A percentile compares a stretch with the other conserved stretches of the same genome.
These are phyloP conservation scores for Notoglanidium macrostoma DNA, from an alignment of 2,797 vertebrate species.

Conservation along the genomic window DNA sequence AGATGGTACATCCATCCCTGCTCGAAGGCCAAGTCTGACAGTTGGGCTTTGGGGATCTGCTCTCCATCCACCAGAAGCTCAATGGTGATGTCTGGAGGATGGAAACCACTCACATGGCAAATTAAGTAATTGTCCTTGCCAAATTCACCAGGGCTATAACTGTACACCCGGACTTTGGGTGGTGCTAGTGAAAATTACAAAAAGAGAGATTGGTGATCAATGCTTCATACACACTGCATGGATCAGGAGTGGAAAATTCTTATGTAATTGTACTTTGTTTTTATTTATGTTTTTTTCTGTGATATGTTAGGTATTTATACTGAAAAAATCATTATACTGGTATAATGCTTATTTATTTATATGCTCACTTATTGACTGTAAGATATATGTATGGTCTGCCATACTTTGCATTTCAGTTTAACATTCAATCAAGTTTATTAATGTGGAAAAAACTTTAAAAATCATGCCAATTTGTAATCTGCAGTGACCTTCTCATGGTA, in stretches of 20 bases:
- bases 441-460: neutral
- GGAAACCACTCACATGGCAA: conserved; percentile 79
- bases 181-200: conserved; percentile 57
- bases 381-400: too few species aligned
- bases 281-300: neutral
- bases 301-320: neutral
- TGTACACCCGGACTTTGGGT: conserved; percentile 79
- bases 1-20: conserved; percentile 82
- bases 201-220: neutral
- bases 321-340: neutral
- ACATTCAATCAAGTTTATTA: neutral
- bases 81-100: conserved; percentile 81
- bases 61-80: conserved; percentile 58
- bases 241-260: neutral
- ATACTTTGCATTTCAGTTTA: neutral
- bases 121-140: conserved; percentile 73
- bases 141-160: conserved; percentile 6
- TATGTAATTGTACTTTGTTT: neutral
- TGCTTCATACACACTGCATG: neutral
- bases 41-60: neutral
- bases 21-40: conserved; percentile 81
- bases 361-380: too few species aligned
- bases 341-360: neutral
- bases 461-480: too few species aligned
- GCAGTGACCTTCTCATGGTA: neutral